Conservation (phyloP, 2,888 invertebrate species). For the Microplitis manilae region DNA sequence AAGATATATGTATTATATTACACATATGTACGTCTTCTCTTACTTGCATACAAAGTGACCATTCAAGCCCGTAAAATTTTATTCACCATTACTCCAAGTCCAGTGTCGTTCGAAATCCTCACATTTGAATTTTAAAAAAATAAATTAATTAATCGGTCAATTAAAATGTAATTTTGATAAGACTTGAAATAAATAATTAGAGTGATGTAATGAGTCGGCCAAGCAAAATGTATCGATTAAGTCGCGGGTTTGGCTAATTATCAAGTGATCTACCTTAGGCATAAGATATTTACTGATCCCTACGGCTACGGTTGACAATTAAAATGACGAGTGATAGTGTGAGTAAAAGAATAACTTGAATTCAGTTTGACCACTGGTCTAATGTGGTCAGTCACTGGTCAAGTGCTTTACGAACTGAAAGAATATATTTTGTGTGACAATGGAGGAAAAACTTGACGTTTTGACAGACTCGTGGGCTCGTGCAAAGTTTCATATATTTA, state of each 20-base stretch:
- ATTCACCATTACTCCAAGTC: too few relatives aligned
- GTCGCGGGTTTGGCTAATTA: not conserved
- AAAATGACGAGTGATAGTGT: not conserved
- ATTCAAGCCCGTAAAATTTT: too few relatives aligned
- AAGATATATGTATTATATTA: too few relatives aligned
- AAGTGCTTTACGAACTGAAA: too few relatives aligned
- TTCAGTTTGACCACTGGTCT: too few relatives aligned
- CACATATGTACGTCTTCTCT: too few relatives aligned
- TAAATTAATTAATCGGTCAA: not conserved
- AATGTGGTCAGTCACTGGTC: too few relatives aligned
- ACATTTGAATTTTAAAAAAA: too few relatives aligned
- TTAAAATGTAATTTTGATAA: not conserved
- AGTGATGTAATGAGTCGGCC: not conserved
- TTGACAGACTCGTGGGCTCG: not conserved
- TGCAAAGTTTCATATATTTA: not conserved
- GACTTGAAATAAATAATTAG: not conserved
- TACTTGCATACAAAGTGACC: too few relatives aligned
- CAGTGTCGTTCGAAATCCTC: too few relatives aligned
- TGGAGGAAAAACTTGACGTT: not conserved
- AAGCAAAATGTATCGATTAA: not conserved
- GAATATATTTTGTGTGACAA: not conserved
- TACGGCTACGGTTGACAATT: not conserved
- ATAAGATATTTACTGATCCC: slow-evolving; percentile 7
- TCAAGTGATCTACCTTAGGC: not conserved
- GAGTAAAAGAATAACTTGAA: too few relatives aligned